A percentile compares a stretch with the other conserved stretches of the same genome.
Conservation (phyloP, 2,888 invertebrate species). For the Polymixis lichenea region DNA sequence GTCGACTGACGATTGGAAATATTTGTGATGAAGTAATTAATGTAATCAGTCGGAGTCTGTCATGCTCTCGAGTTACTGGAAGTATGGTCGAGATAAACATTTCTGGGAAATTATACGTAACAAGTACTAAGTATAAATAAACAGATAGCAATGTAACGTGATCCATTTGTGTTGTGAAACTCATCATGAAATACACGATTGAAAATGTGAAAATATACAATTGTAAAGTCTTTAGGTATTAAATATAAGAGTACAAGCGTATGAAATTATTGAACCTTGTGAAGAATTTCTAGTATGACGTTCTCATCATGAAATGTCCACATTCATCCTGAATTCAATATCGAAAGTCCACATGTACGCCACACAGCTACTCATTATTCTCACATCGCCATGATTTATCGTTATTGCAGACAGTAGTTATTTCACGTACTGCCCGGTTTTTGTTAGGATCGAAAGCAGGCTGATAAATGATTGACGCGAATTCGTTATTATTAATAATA, state of each 20-base stretch:
- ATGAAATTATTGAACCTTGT: slow-evolving; percentile 12
- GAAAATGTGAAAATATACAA: background rate
- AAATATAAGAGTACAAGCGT: background rate
- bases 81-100: slow-evolving; percentile 37
- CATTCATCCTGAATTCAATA: slow-evolving; percentile 42
- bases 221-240: background rate
- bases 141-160: slow-evolving; percentile 9
- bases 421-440: slow-evolving; percentile 24
- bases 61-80: slow-evolving; percentile 40
- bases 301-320: slow-evolving; percentile 28
- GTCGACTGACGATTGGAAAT: slow-evolving; percentile 10
- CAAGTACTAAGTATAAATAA: background rate
- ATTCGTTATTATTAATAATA: slow-evolving; percentile 37
- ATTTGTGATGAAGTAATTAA: slow-evolving; percentile 22
- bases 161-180: slow-evolving; percentile 9
- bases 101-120: background rate
- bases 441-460: slow-evolving; percentile 31
- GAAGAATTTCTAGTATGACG: slow-evolving; percentile 18
- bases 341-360: slow-evolving; percentile 31
- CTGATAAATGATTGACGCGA: slow-evolving; percentile 39
- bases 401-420: slow-evolving; percentile 38
- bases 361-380: slow-evolving; percentile 33
- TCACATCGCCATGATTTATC: slow-evolving; percentile 51
- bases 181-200: background rate
- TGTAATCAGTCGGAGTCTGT: slow-evolving; percentile 50